Percentiles rank a stretch among this genome's conserved stretches.
These are phyloP conservation scores for Meganola albula DNA, from an alignment of 2,888 invertebrate genomes.

Conservation along the genomic window DNA sequence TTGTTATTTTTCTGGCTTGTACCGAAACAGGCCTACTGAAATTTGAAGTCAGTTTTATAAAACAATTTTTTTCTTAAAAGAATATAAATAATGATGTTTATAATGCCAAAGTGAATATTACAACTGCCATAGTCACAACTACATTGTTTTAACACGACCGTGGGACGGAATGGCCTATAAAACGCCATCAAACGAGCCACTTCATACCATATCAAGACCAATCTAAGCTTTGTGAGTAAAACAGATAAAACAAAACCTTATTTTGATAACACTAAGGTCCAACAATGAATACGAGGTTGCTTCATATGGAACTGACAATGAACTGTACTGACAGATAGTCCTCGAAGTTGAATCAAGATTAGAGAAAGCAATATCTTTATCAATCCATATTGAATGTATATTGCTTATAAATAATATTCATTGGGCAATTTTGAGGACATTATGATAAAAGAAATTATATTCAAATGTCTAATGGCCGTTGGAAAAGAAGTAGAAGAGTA, in stretches of 20 bases:
- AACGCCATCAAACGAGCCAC: constrained; percentile 23
- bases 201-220: constrained; percentile 19
- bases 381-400: not conserved
- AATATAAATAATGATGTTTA: no score
- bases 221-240: constrained; percentile 1
- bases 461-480: no score
- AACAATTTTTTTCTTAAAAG: no score
- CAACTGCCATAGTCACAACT: constrained; percentile 22
- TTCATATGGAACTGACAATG: constrained; percentile 23
- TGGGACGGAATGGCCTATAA: constrained; percentile 30
- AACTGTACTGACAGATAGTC: constrained; percentile 29
- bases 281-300: not conserved
- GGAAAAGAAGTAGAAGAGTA: no score
- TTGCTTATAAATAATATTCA: not conserved
- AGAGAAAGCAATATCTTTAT: constrained; percentile 7
- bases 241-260: not conserved
- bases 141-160: constrained; percentile 27
- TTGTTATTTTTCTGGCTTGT: no score
- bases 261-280: not conserved
- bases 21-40: no score
- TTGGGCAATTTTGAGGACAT: not conserved
- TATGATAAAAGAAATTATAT: not conserved
- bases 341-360: constrained; percentile 21
- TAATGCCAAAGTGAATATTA: constrained; percentile 13
- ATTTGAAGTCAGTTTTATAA: no score